phyloP scores from a whole-genome alignment of 2,888 invertebrate species.

The Drosophila cracens region DNA sequence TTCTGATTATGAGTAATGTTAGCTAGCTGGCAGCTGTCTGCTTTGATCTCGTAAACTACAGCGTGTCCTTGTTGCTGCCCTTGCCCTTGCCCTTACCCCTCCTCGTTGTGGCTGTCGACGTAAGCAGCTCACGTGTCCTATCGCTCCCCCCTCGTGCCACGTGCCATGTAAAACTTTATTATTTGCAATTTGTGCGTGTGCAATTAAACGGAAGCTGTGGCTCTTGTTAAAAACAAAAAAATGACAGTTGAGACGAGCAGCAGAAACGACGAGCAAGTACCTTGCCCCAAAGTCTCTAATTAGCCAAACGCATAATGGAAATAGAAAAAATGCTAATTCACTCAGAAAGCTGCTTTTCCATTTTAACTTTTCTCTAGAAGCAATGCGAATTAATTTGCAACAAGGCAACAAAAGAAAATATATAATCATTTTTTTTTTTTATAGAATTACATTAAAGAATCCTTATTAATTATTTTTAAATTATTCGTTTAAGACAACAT shows the following conservation, averaged over 20 bases:
- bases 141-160: background rate
- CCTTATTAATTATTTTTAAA: background rate
- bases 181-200: conserved; percentile 15
- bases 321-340: background rate
- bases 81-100: background rate
- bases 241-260: conserved; percentile 9
- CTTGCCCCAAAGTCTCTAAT: conserved; percentile 4
- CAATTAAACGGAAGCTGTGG: conserved; percentile 28
- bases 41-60: conserved; percentile 49
- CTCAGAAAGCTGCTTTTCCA: conserved; percentile 6
- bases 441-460: background rate
- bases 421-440: background rate
- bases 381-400: conserved; percentile 29
- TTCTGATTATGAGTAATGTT: conserved; percentile 42
- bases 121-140: conserved; percentile 20
- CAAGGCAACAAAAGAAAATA: background rate
- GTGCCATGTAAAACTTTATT: conserved; percentile 13
- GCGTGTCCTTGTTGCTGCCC: conserved; percentile 7
- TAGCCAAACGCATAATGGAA: conserved; percentile 21
- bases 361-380: background rate
- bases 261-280: conserved; percentile 5
- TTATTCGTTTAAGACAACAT: background rate
- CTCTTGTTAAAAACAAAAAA: conserved; percentile 7
- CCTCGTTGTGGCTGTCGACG: conserved; percentile 3
- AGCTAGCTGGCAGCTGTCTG: conserved; percentile 24